A percentile compares a stretch with the other conserved stretches of the same genome.
These are phyloP conservation scores for Mesoligia furuncula DNA, from an alignment of 2,888 invertebrate genomes.

Conservation along the genomic window DNA sequence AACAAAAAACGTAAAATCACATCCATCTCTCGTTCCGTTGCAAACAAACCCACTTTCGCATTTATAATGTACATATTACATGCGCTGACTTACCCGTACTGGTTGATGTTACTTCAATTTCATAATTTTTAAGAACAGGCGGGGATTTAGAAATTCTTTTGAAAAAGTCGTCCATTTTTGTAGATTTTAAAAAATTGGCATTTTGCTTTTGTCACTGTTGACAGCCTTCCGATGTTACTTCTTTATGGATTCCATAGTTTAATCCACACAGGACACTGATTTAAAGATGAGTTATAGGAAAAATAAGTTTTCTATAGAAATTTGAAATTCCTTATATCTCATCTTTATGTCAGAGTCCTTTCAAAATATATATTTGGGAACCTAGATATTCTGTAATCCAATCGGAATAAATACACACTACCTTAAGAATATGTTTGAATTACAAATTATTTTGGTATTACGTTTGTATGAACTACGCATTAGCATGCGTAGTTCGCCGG, in stretches of 20 bases:
- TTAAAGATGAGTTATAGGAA: too few species aligned
- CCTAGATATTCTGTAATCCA: too few species aligned
- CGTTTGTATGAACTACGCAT: too few species aligned
- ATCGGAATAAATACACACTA: too few species aligned
- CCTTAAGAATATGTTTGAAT: too few species aligned
- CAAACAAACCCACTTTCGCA: background rate
- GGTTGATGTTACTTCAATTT: conserved; percentile 68
- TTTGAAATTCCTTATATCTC: too few species aligned
- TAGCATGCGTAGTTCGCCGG: too few species aligned
- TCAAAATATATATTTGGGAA: too few species aligned
- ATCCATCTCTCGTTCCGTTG: background rate
- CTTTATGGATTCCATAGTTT: background rate
- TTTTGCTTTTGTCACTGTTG: conserved; percentile 10
- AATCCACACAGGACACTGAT: too few species aligned
- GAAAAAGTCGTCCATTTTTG: conserved; percentile 78
- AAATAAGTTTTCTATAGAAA: too few species aligned
- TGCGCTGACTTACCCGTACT: conserved; percentile 67
- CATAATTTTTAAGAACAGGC: conserved; percentile 65
- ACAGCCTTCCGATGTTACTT: conserved; percentile 8
- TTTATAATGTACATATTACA: background rate
- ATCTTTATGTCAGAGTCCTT: too few species aligned
- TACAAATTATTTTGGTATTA: too few species aligned
- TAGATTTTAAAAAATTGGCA: background rate
- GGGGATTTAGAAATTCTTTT: conserved; percentile 73
- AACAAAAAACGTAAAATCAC: background rate